Evolutionary conservation across 2,888 invertebrate genomes (phyloP).

Genomic region (Parthenolecanium corni): DNA sequence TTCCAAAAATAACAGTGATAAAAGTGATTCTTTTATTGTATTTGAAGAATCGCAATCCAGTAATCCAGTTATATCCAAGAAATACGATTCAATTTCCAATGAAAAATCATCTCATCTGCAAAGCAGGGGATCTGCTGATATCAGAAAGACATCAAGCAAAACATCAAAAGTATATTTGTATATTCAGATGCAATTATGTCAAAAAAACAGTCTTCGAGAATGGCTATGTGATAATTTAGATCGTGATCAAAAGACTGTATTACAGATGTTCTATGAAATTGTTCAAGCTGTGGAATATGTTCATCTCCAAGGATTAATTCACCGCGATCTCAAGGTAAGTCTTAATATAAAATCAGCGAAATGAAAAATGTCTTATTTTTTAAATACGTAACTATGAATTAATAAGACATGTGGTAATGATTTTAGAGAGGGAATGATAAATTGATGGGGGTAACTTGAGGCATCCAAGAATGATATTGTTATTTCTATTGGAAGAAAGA

Average conservation of each 20-base stretch:
- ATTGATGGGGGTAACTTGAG: too few species aligned
- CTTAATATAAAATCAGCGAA: too few species aligned
- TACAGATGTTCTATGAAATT: constrained; percentile 75
- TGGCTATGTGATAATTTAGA: constrained; percentile 60
- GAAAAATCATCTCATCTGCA: not conserved
- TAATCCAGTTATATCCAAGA: not conserved
- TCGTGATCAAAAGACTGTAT: constrained; percentile 41
- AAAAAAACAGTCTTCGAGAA: constrained; percentile 74
- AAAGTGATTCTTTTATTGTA: constrained; percentile 43
- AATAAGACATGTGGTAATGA: too few species aligned
- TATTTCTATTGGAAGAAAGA: too few species aligned
- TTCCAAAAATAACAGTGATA: constrained; percentile 1
- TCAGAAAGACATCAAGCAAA: constrained; percentile 7
- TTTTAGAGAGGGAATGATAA: too few species aligned
- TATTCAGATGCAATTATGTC: constrained; percentile 96
- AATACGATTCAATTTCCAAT: constrained; percentile 3
- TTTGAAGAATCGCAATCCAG: constrained; percentile 40
- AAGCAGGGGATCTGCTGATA: too few species aligned
- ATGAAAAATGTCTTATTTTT: too few species aligned
- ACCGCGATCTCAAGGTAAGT: constrained; percentile 82
- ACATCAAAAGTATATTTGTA: constrained; percentile 61
- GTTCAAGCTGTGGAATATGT: constrained; percentile 92
- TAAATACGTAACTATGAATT: too few species aligned
- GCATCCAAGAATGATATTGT: too few species aligned
- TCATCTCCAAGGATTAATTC: constrained; percentile 82